Percentiles rank a stretch among this genome's conserved stretches.
Conservation (phyloP, 2,797 vertebrate genomes). For the Sebastes cheni region DNA sequence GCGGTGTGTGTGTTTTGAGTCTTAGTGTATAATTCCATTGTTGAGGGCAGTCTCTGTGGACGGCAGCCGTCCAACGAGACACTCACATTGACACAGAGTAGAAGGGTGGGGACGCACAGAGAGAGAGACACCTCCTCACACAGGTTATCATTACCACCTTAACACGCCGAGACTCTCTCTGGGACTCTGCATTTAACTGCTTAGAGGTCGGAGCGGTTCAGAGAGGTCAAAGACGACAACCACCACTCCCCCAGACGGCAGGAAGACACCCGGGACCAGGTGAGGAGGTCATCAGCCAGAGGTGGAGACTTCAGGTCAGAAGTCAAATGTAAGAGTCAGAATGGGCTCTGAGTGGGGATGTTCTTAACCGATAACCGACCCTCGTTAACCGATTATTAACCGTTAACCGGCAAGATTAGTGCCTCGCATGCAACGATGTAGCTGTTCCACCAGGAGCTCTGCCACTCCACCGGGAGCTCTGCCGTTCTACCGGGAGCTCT, state of each 20-base stretch:
- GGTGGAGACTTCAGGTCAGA: background rate
- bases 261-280: constrained; percentile 9
- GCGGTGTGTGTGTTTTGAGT: background rate
- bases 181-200: constrained; percentile 29
- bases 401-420: too few species aligned
- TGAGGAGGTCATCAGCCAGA: background rate
- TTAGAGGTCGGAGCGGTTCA: background rate
- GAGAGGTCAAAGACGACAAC: background rate
- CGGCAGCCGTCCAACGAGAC: constrained; percentile 20
- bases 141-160: constrained; percentile 35
- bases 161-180: constrained; percentile 6
- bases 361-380: too few species aligned
- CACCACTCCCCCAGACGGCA: background rate
- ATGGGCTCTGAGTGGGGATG: background rate
- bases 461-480: too few species aligned
- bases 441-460: too few species aligned
- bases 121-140: background rate
- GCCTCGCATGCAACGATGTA: too few species aligned
- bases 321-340: background rate
- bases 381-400: too few species aligned
- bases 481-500: too few species aligned
- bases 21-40: constrained; percentile 25
- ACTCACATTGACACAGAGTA: constrained; percentile 10
- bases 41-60: constrained; percentile 1
- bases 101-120: background rate